phyloP scores from a whole-genome alignment of 2,888 invertebrate genomes.

The Rhaphigaster nebulosa region DNA sequence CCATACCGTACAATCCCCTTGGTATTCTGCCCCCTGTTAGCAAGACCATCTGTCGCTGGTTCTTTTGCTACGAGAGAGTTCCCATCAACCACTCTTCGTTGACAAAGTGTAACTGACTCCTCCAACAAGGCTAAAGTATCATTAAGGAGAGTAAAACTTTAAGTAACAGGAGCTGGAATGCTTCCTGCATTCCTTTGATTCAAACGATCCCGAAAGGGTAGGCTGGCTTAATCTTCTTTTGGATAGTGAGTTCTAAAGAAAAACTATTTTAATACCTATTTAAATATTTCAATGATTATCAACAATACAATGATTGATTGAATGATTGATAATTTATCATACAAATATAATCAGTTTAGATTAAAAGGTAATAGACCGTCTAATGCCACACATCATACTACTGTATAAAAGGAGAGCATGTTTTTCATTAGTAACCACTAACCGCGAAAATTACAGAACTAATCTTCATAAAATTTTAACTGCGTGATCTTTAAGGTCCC shows the following conservation, averaged over 20 bases:
- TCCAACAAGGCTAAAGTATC: not conserved
- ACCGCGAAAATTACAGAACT: no score
- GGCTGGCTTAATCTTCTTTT: not conserved
- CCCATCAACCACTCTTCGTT: not conserved
- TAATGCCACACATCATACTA: no score
- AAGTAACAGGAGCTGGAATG: not conserved
- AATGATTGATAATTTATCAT: no score
- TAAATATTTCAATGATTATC: no score
- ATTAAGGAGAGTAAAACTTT: constrained; percentile 15
- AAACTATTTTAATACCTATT: no score
- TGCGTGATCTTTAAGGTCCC: no score
- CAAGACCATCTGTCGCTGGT: not conserved
- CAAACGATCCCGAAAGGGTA: not conserved
- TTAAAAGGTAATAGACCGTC: no score
- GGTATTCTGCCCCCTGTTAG: not conserved
- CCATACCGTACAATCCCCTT: not conserved
- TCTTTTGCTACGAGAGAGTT: not conserved
- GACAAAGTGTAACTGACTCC: constrained; percentile 33
- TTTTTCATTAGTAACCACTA: no score
- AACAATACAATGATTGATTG: no score
- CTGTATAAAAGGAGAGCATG: no score
- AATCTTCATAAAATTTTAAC: no score
- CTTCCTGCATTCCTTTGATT: not conserved
- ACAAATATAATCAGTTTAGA: no score
- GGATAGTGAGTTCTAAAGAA: not conserved